Conservation (phyloP, 2,113 vertebrate genomes). For the Sisor rabdophorus region DNA sequence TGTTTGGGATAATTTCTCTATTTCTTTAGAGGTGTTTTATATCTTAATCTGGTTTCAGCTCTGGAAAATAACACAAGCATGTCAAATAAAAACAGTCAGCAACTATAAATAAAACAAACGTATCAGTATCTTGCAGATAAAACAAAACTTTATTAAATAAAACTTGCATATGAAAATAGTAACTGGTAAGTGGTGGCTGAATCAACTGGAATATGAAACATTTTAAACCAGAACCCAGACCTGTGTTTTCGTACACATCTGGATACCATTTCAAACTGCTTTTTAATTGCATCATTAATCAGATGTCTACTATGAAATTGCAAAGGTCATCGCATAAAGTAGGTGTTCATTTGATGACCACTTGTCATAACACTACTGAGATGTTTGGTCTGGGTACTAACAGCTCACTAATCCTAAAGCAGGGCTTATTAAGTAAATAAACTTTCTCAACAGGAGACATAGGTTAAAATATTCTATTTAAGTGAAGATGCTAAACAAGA, state of each 20-base stretch:
- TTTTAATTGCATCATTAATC: conserved; percentile 56
- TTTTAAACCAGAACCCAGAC: conserved; percentile 8
- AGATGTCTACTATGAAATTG: conserved; percentile 37
- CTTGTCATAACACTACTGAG: conserved; percentile 44
- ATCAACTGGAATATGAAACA: neutral
- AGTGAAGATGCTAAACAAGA: conserved; percentile 28
- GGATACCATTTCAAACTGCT: conserved; percentile 49
- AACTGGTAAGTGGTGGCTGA: neutral
- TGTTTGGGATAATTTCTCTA: conserved; percentile 10
- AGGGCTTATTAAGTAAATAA: conserved; percentile 39
- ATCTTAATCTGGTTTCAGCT: conserved; percentile 1
- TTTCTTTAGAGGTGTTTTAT: conserved; percentile 12
- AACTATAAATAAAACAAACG: neutral
- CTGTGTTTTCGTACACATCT: conserved; percentile 49
- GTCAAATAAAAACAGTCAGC: neutral
- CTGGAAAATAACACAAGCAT: conserved; percentile 7
- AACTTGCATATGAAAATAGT: neutral
- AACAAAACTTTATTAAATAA: neutral
- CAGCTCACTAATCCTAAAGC: conserved; percentile 24
- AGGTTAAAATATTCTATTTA: conserved; percentile 41
- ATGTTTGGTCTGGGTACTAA: conserved; percentile 11
- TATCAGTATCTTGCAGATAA: neutral
- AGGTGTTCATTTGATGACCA: conserved; percentile 48
- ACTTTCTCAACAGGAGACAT: conserved; percentile 4
- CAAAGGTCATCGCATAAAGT: conserved; percentile 42